These are phyloP conservation scores for Cryptotermes secundus DNA, from an alignment of 1,140 invertebrate species.

Conservation along the genomic window DNA sequence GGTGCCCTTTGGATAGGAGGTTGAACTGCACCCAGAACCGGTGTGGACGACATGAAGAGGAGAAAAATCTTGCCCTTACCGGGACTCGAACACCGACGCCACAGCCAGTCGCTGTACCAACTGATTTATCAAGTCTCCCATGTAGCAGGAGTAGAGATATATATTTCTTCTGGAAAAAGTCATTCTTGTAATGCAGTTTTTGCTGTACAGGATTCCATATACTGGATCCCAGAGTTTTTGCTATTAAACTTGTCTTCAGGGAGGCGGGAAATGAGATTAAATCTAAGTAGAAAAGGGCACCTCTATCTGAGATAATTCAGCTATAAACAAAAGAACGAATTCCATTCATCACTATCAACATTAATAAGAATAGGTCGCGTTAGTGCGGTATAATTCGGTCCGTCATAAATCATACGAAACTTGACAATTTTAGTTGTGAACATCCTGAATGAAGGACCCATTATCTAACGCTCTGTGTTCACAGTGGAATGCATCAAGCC, in stretches of 20 bases:
- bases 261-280: background rate
- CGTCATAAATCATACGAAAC: background rate
- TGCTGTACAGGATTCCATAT: too few relatives aligned
- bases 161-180: too few relatives aligned
- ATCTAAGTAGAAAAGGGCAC: background rate
- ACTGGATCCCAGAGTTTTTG: background rate
- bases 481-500: background rate
- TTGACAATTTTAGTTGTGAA: background rate
- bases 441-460: background rate
- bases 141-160: too few relatives aligned
- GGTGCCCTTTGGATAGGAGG: too few relatives aligned
- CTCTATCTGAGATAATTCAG: background rate
- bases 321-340: background rate
- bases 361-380: background rate
- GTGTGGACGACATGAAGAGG: too few relatives aligned
- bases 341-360: background rate
- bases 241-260: background rate
- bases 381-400: background rate
- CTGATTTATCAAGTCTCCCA: too few relatives aligned
- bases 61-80: too few relatives aligned
- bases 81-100: too few relatives aligned
- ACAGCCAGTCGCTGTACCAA: too few relatives aligned
- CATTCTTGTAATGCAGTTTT: too few relatives aligned
- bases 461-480: background rate
- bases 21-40: too few relatives aligned